Evolutionary conservation across 2,113 vertebrate genomes (phyloP).

Genomic region (Ranitomeya imitator): DNA sequence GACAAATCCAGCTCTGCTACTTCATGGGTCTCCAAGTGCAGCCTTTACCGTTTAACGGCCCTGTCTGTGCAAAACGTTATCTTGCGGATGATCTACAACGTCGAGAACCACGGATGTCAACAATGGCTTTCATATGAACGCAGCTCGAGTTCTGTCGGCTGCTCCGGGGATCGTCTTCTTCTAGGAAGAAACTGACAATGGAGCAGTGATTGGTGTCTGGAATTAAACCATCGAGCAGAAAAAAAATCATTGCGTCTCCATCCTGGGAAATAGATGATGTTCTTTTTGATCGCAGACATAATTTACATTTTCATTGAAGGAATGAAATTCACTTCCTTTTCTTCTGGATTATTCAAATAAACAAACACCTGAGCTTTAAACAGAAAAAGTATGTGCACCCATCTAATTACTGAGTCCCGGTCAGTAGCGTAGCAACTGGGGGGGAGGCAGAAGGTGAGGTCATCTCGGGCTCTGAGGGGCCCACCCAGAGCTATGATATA

Average conservation of each 20-base stretch:
- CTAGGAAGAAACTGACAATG: constrained; percentile 8
- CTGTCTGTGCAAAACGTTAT: constrained; percentile 23
- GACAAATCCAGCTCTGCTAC: not conserved
- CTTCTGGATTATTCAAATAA: not conserved
- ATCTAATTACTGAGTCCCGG: no score
- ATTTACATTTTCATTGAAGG: constrained; percentile 8
- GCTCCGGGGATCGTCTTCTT: constrained; percentile 26
- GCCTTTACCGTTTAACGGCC: not conserved
- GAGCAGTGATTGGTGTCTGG: constrained; percentile 26
- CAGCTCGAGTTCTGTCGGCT: not conserved
- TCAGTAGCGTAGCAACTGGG: no score
- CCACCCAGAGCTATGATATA: no score
- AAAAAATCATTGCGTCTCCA: not conserved
- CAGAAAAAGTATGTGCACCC: not conserved
- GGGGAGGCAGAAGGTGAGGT: no score
- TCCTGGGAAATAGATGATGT: constrained; percentile 17
- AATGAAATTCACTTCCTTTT: not conserved
- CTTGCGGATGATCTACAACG: constrained; percentile 11
- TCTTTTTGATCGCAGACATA: not conserved
- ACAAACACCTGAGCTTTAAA: not conserved
- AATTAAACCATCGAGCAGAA: not conserved
- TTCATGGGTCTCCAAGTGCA: not conserved
- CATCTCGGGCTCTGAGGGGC: no score
- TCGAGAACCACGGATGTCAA: not conserved
- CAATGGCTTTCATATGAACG: constrained; percentile 6